phyloP scores from a whole-genome alignment of 2,797 vertebrate species.

The Meda fulgida region DNA sequence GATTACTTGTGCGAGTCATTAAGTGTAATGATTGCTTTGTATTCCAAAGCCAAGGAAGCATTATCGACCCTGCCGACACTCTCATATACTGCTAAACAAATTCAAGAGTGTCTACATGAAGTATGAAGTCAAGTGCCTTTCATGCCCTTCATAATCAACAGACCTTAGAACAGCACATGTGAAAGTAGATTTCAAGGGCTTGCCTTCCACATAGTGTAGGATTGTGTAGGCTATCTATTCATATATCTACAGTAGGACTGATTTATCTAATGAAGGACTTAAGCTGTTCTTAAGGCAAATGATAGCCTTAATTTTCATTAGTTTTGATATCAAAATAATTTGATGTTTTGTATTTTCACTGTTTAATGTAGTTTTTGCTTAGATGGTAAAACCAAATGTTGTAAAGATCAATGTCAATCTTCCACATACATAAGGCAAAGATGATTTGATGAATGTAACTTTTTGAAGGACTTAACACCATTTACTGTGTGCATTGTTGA shows the following conservation, averaged over 20 bases:
- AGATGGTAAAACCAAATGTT: not conserved
- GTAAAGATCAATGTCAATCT: not conserved
- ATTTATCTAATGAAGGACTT: not conserved
- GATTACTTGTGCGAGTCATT: conserved; percentile 8
- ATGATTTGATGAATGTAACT: not conserved
- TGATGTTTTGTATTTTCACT: not conserved
- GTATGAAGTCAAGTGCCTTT: conserved; percentile 18
- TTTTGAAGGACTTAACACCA: not conserved
- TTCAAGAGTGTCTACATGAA: conserved; percentile 21
- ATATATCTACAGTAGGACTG: not conserved
- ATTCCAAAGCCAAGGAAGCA: conserved; percentile 11
- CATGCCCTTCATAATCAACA: conserved; percentile 20
- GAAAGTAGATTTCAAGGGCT: not conserved
- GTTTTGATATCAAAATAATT: not conserved
- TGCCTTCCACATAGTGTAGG: not conserved
- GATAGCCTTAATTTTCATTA: not conserved
- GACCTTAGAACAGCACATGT: not conserved
- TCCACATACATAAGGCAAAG: not conserved
- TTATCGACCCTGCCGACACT: not conserved
- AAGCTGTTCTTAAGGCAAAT: not conserved
- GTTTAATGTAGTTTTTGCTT: not conserved
- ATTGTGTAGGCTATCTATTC: not conserved
- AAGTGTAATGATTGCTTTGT: conserved; percentile 11
- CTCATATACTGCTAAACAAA: conserved; percentile 14
- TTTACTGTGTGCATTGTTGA: not conserved